Base-by-base conservation (phyloP, 1,140 invertebrate species). In the Drosophila punjabiensis region DNA sequence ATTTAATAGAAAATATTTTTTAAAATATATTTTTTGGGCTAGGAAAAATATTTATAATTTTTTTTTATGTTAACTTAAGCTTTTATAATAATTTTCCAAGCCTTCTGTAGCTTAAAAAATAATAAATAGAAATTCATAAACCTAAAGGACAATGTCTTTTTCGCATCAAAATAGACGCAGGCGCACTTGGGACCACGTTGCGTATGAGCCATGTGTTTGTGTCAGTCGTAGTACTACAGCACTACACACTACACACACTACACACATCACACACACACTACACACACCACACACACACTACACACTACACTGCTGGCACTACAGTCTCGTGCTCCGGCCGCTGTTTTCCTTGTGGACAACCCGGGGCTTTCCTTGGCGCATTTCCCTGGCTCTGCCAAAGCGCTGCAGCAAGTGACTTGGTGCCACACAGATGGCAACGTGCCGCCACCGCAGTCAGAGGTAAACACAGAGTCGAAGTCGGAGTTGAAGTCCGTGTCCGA, bases 141-240 rank as follows among this genome's bases (percentile, higher is more conserved):
- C 70, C 24, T 53, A 24, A 47, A 74, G 69, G 70, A 73, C 70
- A 74, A 74, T 75, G 71, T 75, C 69, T 74, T 73, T 61, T 75
- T 59, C 59, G 45, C 53, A 74, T 75, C 71, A 75, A 75, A 75
- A 74, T 58, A 75, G 71, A 74, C 71, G 71, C 71, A 75, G 56
- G 71, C 71, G 71, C 71, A 75, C 20, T 62, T 5, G n/a, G n/a
- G 56, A 0, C 58, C 69, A 74, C 71, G 71, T 74, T 74, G 71
- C 47, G 71, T 75, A 74, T 61, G 56, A 33, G 68, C 45, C 55
- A 74, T 75, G 37, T 60, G 66, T 71, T 43, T 60, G 67, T 61
- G 56, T 33, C 16, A 28, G 35, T 32, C 53, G 53, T 75, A 74
- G 71, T 75, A 75, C 69, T 75, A 74, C 70, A 32, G 52, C 59